phyloP scores from a whole-genome alignment of 2,888 invertebrate species.

The Lomographa bimaculata region DNA sequence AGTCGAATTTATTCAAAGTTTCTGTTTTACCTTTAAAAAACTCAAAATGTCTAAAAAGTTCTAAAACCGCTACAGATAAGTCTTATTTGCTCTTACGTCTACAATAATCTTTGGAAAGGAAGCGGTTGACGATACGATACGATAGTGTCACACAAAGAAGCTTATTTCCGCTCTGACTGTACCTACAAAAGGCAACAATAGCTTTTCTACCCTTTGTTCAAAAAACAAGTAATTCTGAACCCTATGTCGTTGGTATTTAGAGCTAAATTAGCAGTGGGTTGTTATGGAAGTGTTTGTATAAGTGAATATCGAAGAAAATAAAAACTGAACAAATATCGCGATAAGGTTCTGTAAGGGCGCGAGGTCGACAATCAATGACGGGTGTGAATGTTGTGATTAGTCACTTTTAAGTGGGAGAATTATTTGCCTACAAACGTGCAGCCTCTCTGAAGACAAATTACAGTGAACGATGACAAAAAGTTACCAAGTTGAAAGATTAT shows the following conservation, averaged over 20 bases:
- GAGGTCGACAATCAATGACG: conserved; percentile 72
- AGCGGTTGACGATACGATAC: conserved; percentile 77
- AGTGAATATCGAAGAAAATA: conserved; percentile 76
- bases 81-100: conserved; percentile 74
- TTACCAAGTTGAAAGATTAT: no score
- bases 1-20: no score
- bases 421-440: conserved; percentile 39
- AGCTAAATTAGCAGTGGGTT: conserved; percentile 7
- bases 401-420: conserved; percentile 19
- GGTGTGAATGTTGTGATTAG: conserved; percentile 48
- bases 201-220: conserved; percentile 43
- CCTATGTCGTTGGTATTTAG: conserved; percentile 28
- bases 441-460: conserved; percentile 42
- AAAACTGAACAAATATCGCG: conserved; percentile 79
- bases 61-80: conserved; percentile 52
- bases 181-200: conserved; percentile 60
- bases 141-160: conserved; percentile 78
- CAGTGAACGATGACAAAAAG: no score
- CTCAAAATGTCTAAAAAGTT: no score
- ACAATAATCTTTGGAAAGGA: conserved; percentile 78
- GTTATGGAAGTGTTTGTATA: conserved; percentile 49
- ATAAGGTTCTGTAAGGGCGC: conserved; percentile 80
- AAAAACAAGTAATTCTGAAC: conserved; percentile 38
- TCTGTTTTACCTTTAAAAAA: no score
- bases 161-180: conserved; percentile 77